phyloP scores from a whole-genome alignment of 2,888 invertebrate species.

The Acrobasis suavella region DNA sequence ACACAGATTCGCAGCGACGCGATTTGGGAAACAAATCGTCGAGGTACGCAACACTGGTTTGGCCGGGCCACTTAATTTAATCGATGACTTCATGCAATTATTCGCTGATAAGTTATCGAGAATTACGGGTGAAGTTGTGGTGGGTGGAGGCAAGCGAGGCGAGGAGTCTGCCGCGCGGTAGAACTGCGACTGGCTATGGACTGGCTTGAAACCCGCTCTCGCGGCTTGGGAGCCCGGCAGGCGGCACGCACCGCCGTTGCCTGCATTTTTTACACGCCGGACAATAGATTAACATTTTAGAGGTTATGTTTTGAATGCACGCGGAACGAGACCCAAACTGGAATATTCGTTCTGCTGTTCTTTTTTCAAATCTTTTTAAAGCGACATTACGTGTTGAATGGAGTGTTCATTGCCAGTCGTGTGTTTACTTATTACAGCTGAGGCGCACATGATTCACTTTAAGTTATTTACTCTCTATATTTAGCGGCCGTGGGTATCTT shows the following conservation, averaged over 20 bases:
- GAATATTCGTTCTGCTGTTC: slow-evolving; percentile 18
- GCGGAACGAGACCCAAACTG: slow-evolving; percentile 28
- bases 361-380: background rate
- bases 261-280: slow-evolving; percentile 71
- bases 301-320: slow-evolving; percentile 71
- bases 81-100: slow-evolving; percentile 79
- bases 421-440: slow-evolving; percentile 55
- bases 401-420: slow-evolving; percentile 36
- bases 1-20: slow-evolving; percentile 33
- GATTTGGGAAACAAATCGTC: slow-evolving; percentile 23
- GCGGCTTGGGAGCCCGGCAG: slow-evolving; percentile 27
- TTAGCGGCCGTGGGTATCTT: slow-evolving; percentile 58
- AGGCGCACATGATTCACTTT: slow-evolving; percentile 64
- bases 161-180: slow-evolving; percentile 56
- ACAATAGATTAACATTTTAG: slow-evolving; percentile 66
- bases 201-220: slow-evolving; percentile 22
- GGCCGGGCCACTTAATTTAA: slow-evolving; percentile 59
- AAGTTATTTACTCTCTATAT: slow-evolving; percentile 69
- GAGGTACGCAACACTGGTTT: slow-evolving; percentile 29
- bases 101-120: slow-evolving; percentile 76
- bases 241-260: slow-evolving; percentile 43
- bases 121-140: slow-evolving; percentile 37
- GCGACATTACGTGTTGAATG: slow-evolving; percentile 1
- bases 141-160: slow-evolving; percentile 47
- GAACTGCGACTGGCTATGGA: slow-evolving; percentile 54